Conservation (phyloP, 2,797 vertebrate species). For the Lutjanus campechanus region DNA sequence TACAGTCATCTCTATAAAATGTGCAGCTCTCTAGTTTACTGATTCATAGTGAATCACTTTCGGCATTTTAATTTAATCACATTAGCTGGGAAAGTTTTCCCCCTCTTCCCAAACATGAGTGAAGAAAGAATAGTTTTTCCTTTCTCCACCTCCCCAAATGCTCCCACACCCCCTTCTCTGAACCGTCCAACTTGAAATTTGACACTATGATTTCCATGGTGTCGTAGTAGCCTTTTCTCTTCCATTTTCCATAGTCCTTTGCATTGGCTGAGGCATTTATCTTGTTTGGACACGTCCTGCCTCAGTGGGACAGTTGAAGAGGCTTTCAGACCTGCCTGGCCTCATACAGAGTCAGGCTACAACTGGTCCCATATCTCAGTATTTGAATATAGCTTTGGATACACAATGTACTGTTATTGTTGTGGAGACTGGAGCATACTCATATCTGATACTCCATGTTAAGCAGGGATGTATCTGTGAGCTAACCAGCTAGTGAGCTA, state of each 20-base stretch:
- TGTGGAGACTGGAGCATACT: neutral
- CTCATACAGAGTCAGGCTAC: constrained; percentile 16
- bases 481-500: constrained; percentile 1
- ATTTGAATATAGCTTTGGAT: constrained; percentile 34
- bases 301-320: constrained; percentile 44
- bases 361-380: constrained; percentile 20
- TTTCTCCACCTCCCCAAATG: constrained; percentile 24
- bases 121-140: constrained; percentile 49
- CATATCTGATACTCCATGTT: constrained; percentile 18
- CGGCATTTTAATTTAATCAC: constrained; percentile 36
- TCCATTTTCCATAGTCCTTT: constrained; percentile 46
- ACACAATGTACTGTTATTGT: constrained; percentile 13
- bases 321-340: constrained; percentile 30
- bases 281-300: constrained; percentile 72
- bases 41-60: constrained; percentile 34
- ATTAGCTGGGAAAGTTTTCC: constrained; percentile 16
- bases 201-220: constrained; percentile 63
- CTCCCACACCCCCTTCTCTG: constrained; percentile 30
- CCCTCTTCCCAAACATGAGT: constrained; percentile 46
- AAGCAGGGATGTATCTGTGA: constrained; percentile 2
- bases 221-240: constrained; percentile 37
- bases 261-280: constrained; percentile 49
- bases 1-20: constrained; percentile 11
- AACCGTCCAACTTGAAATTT: constrained; percentile 61
- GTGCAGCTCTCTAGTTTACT: constrained; percentile 21